These are phyloP conservation scores for Stratiomys singularior DNA, from an alignment of 2,888 invertebrate genomes.

Conservation along the genomic window DNA sequence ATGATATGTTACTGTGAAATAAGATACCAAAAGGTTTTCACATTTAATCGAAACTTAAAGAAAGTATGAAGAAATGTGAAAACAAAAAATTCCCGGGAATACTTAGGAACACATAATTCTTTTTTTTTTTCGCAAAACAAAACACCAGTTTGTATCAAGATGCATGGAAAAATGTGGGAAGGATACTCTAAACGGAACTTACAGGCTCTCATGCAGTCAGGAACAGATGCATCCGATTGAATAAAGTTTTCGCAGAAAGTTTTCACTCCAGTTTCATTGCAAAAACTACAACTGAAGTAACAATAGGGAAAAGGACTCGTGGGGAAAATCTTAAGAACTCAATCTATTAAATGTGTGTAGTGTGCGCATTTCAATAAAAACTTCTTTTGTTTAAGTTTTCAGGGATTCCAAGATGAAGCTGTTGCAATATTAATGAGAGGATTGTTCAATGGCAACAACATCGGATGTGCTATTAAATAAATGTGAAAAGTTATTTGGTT, in stretches of 20 bases:
- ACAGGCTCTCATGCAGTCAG: background rate
- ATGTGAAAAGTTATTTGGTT: background rate
- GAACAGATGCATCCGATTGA: conserved; percentile 23
- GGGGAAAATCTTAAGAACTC: conserved; percentile 7
- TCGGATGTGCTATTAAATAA: background rate
- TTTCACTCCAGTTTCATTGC: background rate
- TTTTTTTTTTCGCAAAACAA: background rate
- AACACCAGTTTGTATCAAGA: background rate
- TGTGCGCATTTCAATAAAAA: background rate
- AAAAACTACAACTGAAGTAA: background rate
- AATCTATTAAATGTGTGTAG: conserved; percentile 8
- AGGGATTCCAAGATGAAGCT: background rate
- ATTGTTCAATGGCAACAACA: background rate
- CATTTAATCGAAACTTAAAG: background rate
- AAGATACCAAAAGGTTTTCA: background rate
- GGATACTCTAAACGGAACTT: background rate
- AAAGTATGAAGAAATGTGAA: background rate
- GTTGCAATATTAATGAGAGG: conserved; percentile 8
- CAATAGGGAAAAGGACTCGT: background rate
- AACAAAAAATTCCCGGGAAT: background rate
- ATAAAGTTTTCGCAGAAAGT: conserved; percentile 11
- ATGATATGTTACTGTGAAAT: background rate
- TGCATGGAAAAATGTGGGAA: background rate
- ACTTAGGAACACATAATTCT: background rate
- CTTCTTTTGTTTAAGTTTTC: background rate